Evolutionary conservation across 2,888 invertebrate genomes (phyloP), one percentile per base, ranked within the genome.

Genomic region (Synergus umbraculus): DNA sequence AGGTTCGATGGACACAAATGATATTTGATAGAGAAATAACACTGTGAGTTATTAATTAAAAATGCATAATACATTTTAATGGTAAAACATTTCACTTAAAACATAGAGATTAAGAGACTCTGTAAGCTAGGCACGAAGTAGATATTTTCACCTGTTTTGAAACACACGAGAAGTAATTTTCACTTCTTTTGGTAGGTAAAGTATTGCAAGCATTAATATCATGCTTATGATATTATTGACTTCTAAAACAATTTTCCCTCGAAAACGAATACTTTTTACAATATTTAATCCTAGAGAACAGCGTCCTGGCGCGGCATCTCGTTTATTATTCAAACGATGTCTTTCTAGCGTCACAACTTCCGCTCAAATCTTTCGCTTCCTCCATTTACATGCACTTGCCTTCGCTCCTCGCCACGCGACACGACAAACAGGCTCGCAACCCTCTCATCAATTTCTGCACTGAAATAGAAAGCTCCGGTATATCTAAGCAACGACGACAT

Each of bases 321-420:
- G 37, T 69, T 69, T 73, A 73, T 73, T 73, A 54, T 73, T 73
- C 73, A 73, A 73, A 73, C 54, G 73, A 73, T 54, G 73, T 58
- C 73, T 58, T 73, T 73, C 37, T 37, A 73, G 54, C 54, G 41
- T 49, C 54, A 73, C 73, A 73, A 73, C 54, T 73, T 73, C 54
- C 73, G 37, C 73, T 54, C 12, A 54, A 73, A 54, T 54, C 54
- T 73, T 73, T 54, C 37, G 18, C 73, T 73, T 73, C 73, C 73
- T 58, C n/a, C 54, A 73, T 73, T 37, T 54, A 73, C 54, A 73
- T 73, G 54, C 49, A 73, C 54, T 73, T 54, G 73, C 73, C 37
- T 58, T 49, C 49, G 66, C 66, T 43, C 18, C 18, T 15, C 43
- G 73, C 49, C 73, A 73, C 73, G 54, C 73, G 73, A 73, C 73